A percentile compares a stretch with the other conserved stretches of the same genome.
phyloP scores from a whole-genome alignment of 2,797 vertebrate species.

The Pachyuromys duprasi region DNA sequence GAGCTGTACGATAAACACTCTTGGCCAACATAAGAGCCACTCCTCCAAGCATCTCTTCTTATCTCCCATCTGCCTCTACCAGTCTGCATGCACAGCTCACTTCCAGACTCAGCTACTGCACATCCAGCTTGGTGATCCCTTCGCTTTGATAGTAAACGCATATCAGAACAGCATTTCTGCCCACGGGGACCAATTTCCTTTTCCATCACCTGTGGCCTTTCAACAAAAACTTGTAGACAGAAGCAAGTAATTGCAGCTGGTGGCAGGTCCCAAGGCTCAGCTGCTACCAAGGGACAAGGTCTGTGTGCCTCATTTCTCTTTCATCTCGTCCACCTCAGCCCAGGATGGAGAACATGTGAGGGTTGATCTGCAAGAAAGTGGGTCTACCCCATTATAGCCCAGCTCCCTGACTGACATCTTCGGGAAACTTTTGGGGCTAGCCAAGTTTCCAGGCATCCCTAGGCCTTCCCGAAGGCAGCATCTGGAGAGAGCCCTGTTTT shows the following conservation, averaged over 20 bases:
- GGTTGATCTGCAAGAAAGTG: neutral
- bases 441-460: neutral
- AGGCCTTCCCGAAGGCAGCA: neutral
- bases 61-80: slow-evolving; percentile 30
- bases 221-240: slow-evolving; percentile 78
- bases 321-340: neutral
- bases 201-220: slow-evolving; percentile 86
- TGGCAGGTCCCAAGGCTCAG: slow-evolving; percentile 67
- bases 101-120: slow-evolving; percentile 54
- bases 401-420: neutral
- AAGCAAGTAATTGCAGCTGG: slow-evolving; percentile 54
- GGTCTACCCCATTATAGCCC: neutral
- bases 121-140: slow-evolving; percentile 62
- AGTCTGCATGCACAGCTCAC: slow-evolving; percentile 45
- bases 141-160: slow-evolving; percentile 77
- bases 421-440: neutral
- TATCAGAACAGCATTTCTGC: slow-evolving; percentile 72
- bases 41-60: neutral
- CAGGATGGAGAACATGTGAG: neutral
- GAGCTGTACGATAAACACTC: neutral
- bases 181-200: slow-evolving; percentile 88
- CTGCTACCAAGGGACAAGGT: neutral
- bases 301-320: neutral
- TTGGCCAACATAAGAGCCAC: neutral
- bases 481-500: neutral